Evolutionary conservation across 2,113 vertebrate species (phyloP).

Genomic region (Podarcis cretensis): DNA sequence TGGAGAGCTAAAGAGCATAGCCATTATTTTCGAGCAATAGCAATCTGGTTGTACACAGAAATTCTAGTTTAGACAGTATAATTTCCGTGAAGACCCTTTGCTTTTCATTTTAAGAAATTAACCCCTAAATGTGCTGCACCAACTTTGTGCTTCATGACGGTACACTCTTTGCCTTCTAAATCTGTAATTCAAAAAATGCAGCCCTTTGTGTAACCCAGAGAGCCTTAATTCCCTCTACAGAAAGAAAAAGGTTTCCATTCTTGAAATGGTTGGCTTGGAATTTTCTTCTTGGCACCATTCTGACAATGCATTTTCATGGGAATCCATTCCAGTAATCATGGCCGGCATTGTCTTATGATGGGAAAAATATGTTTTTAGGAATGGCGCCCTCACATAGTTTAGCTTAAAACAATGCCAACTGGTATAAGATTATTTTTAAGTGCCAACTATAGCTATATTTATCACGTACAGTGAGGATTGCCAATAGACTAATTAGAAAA

Average conservation of each 20-base stretch:
- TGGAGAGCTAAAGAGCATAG: background rate
- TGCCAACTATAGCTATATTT: background rate
- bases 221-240: background rate
- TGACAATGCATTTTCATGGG: conserved; percentile 1
- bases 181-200: background rate
- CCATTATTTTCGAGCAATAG: background rate
- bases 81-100: background rate
- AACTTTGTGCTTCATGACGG: background rate
- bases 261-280: background rate
- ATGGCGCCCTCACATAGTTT: background rate
- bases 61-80: background rate
- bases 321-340: background rate
- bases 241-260: background rate
- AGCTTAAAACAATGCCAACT: background rate
- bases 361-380: background rate
- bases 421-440: background rate
- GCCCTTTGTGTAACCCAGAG: background rate
- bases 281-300: background rate
- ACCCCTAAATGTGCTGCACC: background rate
- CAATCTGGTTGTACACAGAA: background rate
- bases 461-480: background rate
- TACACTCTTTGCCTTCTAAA: background rate
- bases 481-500: background rate
- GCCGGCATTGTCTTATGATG: background rate
- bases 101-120: background rate